Evolutionary conservation across 1,140 invertebrate species (phyloP).

Genomic region (Drosophila ficusphila): DNA sequence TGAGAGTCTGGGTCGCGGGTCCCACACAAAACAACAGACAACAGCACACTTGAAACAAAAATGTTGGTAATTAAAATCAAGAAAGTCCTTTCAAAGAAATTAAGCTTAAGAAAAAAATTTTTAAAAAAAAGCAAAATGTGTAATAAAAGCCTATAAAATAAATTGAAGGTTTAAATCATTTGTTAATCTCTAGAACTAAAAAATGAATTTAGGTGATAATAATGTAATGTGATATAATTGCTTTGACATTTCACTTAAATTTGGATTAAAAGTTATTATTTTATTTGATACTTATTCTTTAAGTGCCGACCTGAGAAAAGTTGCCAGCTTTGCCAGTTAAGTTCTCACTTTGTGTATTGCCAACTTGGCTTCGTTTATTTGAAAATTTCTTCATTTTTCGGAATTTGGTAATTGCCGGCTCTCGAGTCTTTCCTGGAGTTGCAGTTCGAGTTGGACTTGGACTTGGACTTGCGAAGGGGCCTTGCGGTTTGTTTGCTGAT

Average conservation of each 20-base stretch:
- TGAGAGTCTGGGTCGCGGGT: constrained; percentile 44
- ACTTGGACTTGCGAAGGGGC: constrained; percentile 9
- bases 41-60: neutral
- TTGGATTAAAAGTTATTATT: neutral
- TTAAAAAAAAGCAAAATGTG: too few species aligned
- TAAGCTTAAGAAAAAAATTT: neutral
- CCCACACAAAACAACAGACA: constrained; percentile 56
- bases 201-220: too few species aligned
- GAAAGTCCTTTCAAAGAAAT: neutral
- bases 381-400: constrained; percentile 83
- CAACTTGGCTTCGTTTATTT: constrained; percentile 75
- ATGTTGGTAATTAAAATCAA: neutral
- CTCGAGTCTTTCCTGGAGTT: constrained; percentile 17
- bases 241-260: too few species aligned
- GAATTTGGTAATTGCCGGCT: constrained; percentile 80
- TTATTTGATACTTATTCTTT: neutral
- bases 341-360: constrained; percentile 77
- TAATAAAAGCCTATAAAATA: too few species aligned
- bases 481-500: constrained; percentile 67
- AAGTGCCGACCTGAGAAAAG: constrained; percentile 17
- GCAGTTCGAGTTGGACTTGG: neutral
- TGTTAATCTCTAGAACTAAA: too few species aligned
- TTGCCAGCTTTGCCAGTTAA: constrained; percentile 64
- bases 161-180: neutral
- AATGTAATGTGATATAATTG: too few species aligned